Conservation (phyloP, 2,113 vertebrate species). For the Pipra filicauda region DNA sequence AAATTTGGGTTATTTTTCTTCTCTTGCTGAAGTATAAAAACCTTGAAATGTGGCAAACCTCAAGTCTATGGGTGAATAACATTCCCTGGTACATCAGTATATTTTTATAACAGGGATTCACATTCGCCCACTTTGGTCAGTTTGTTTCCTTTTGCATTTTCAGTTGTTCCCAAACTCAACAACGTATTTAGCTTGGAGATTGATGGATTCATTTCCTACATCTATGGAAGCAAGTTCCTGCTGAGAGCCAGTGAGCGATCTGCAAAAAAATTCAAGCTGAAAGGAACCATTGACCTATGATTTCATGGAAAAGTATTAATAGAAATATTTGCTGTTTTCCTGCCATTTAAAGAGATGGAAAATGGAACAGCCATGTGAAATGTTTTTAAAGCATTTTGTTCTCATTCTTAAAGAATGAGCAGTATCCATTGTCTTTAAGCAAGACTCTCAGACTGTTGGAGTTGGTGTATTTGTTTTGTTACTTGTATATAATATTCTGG, state of each 20-base stretch:
- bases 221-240: constrained; percentile 93
- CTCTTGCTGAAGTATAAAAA: neutral
- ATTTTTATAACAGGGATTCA: neutral
- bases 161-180: constrained; percentile 92
- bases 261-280: constrained; percentile 92
- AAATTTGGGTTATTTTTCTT: neutral
- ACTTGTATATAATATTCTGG: neutral
- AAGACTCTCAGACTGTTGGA: neutral
- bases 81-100: neutral
- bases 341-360: neutral
- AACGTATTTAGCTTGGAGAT: constrained; percentile 88
- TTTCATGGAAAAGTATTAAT: neutral
- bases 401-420: neutral
- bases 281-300: constrained; percentile 90
- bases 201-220: constrained; percentile 88
- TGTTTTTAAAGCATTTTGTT: neutral
- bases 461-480: neutral
- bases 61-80: neutral
- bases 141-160: neutral
- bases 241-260: constrained; percentile 90
- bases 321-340: neutral
- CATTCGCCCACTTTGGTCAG: neutral
- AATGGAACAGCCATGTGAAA: neutral
- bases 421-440: neutral
- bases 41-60: neutral